phyloP scores from a whole-genome alignment of 2,113 vertebrate genomes.

The Cryptomyrus ogoouensis region DNA sequence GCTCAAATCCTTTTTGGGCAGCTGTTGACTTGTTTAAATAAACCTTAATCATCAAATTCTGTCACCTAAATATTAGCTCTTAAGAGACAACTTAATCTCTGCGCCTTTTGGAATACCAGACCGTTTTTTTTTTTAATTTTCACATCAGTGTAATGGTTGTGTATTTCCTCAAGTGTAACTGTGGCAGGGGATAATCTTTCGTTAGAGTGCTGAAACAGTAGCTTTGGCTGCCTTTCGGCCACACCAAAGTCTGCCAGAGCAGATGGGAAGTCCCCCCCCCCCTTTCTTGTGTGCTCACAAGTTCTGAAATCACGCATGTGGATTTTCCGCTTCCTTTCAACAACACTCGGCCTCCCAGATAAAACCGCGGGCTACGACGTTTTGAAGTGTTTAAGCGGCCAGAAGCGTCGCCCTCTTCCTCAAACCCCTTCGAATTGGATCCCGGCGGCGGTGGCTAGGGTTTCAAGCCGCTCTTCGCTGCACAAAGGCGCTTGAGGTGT shows the following conservation, averaged over 20 bases:
- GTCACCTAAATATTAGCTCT: background rate
- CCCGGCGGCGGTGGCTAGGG: background rate
- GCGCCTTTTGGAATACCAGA: background rate
- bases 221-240: slow-evolving; percentile 21
- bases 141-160: slow-evolving; percentile 1
- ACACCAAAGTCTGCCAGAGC: slow-evolving; percentile 13
- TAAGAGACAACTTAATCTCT: background rate
- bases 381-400: slow-evolving; percentile 43
- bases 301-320: slow-evolving; percentile 18
- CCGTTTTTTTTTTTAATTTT: background rate
- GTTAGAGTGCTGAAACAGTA: slow-evolving; percentile 19
- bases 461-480: slow-evolving; percentile 57
- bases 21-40: background rate
- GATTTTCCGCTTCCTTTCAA: slow-evolving; percentile 38
- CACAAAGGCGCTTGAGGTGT: slow-evolving; percentile 28
- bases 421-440: slow-evolving; percentile 31
- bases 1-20: background rate
- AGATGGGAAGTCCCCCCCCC: background rate
- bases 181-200: background rate
- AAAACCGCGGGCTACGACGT: slow-evolving; percentile 31
- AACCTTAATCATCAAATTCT: background rate
- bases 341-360: slow-evolving; percentile 29
- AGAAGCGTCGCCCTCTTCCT: slow-evolving; percentile 35
- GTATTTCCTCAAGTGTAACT: slow-evolving; percentile 17
- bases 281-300: background rate